These are phyloP conservation scores for Pachydiplax longipennis DNA, from an alignment of 2,888 invertebrate species.

Conservation along the genomic window DNA sequence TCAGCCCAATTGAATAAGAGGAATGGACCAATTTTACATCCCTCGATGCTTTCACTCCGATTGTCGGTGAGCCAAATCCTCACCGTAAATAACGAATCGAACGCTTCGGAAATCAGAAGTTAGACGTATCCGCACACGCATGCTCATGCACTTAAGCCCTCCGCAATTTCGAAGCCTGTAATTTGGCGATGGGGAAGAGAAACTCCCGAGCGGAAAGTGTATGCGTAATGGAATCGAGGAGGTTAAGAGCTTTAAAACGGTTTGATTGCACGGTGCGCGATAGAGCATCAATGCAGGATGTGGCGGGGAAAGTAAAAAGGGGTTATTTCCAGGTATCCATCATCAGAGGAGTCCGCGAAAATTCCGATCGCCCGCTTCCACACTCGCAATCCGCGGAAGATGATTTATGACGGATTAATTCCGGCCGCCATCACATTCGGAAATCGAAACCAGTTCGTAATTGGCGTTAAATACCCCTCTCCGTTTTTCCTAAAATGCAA, in stretches of 20 bases:
- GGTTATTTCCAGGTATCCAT: not conserved
- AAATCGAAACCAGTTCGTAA: not conserved
- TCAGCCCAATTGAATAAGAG: not conserved
- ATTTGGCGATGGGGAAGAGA: not conserved
- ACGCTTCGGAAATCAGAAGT: not conserved
- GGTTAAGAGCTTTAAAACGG: not conserved
- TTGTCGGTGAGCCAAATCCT: not conserved
- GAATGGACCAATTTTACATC: not conserved
- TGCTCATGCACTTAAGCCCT: not conserved
- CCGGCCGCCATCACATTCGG: not conserved
- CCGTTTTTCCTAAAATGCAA: not conserved
- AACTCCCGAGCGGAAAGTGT: not conserved
- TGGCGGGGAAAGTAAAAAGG: not conserved
- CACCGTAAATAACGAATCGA: not conserved
- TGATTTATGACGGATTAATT: conserved; percentile 15
- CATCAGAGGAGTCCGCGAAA: not conserved
- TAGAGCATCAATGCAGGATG: not conserved
- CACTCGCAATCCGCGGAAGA: not conserved
- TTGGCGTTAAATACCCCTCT: not conserved
- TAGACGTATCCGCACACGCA: not conserved
- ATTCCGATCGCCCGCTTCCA: conserved; percentile 13
- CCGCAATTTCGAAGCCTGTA: not conserved
- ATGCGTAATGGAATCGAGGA: not conserved
- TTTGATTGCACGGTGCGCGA: not conserved
- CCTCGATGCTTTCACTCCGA: not conserved